Conservation (phyloP, 2,797 vertebrate genomes). For the Enteromius paludinosus region DNA sequence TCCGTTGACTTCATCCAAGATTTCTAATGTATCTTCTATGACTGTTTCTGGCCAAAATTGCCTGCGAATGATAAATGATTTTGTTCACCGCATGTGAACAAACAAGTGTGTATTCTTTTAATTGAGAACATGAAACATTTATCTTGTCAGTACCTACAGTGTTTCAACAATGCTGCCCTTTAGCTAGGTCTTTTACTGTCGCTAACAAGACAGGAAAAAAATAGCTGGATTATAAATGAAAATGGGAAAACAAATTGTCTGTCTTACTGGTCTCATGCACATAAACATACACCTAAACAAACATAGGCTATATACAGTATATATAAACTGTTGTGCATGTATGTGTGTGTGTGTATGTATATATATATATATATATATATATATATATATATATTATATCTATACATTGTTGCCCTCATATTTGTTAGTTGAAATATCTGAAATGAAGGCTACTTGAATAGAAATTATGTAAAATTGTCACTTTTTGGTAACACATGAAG, state of each 20-base stretch:
- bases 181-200: conserved; percentile 2
- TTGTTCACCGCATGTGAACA: conserved; percentile 52
- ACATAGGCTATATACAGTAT: too few species aligned
- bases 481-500: background rate
- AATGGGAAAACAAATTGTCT: background rate
- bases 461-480: conserved; percentile 5
- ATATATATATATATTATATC: too few species aligned
- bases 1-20: conserved; percentile 43
- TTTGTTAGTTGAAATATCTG: background rate
- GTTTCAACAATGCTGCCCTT: conserved; percentile 40
- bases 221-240: background rate
- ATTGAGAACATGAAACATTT: conserved; percentile 40
- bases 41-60: conserved; percentile 44
- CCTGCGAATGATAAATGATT: conserved; percentile 57
- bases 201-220: conserved; percentile 36
- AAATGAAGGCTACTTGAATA: background rate
- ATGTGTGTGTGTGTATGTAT: too few species aligned
- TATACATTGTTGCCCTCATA: background rate
- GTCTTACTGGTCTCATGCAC: background rate
- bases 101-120: conserved; percentile 51
- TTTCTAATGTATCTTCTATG: conserved; percentile 9
- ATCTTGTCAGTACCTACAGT: conserved; percentile 43
- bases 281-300: background rate
- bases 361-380: too few species aligned
- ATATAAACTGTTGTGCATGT: too few species aligned